These are phyloP conservation scores for Pseudochromis fuscus DNA, from an alignment of 2,797 vertebrate genomes.

Conservation along the genomic window DNA sequence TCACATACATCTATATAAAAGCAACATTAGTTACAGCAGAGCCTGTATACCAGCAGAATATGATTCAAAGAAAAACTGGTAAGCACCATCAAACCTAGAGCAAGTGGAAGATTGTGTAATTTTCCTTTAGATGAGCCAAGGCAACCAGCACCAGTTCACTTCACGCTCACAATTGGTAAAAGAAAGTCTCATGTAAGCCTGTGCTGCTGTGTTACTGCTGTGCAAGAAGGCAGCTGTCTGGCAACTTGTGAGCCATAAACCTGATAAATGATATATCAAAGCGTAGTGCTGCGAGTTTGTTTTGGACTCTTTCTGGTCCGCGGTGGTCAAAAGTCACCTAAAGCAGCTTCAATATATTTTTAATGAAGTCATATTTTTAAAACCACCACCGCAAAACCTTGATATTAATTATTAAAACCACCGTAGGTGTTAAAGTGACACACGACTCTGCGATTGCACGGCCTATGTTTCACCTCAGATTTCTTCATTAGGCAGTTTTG, in stretches of 20 bases:
- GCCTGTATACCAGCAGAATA: too few species aligned
- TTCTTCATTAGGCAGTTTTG: conserved; percentile 22
- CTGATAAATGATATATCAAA: conserved; percentile 30
- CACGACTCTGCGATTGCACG: background rate
- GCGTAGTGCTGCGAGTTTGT: conserved; percentile 15
- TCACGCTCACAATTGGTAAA: background rate
- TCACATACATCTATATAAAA: too few species aligned
- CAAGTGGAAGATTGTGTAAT: too few species aligned
- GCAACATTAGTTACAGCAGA: too few species aligned
- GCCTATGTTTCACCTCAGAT: conserved; percentile 6
- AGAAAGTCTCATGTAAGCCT: background rate
- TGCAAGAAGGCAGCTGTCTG: background rate
- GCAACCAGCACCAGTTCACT: too few species aligned
- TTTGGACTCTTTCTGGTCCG: conserved; percentile 30
- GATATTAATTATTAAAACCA: conserved; percentile 41
- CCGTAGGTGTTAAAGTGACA: conserved; percentile 33
- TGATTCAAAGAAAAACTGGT: too few species aligned
- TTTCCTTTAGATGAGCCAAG: too few species aligned
- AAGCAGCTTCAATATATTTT: conserved; percentile 33
- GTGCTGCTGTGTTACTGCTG: background rate
- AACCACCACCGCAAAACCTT: conserved; percentile 10
- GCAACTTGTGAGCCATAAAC: conserved; percentile 6
- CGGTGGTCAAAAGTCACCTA: conserved; percentile 37
- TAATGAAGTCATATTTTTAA: conserved; percentile 40
- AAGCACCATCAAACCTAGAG: too few species aligned